Conservation (phyloP, 2,888 invertebrate genomes). For the Andrena minutula region DNA sequence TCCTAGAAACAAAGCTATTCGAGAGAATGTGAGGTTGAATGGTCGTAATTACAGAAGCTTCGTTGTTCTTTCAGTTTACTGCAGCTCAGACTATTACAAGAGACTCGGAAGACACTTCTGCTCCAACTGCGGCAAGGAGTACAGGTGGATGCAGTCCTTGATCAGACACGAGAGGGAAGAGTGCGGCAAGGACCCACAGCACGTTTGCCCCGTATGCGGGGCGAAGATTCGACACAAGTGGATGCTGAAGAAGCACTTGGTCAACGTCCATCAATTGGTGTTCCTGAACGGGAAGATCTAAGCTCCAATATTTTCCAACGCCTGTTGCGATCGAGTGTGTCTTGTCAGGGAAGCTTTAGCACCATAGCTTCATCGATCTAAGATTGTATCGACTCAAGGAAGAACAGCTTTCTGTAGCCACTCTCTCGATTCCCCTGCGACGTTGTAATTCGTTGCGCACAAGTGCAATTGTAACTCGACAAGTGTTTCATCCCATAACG, state of each 20-base stretch:
- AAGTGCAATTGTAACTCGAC: neutral
- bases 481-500: neutral
- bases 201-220: slow-evolving; percentile 83
- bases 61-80: slow-evolving; percentile 68
- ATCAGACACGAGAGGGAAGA: slow-evolving; percentile 87
- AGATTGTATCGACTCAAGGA: neutral
- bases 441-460: neutral
- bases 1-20: slow-evolving; percentile 19
- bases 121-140: slow-evolving; percentile 90
- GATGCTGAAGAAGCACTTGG: slow-evolving; percentile 82
- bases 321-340: neutral
- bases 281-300: slow-evolving; percentile 60
- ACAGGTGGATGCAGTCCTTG: slow-evolving; percentile 91
- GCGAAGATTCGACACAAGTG: slow-evolving; percentile 83
- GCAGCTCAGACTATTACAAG: slow-evolving; percentile 78
- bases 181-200: slow-evolving; percentile 85
- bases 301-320: slow-evolving; percentile 15
- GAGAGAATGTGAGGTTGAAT: slow-evolving; percentile 13
- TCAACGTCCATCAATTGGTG: slow-evolving; percentile 76
- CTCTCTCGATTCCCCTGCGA: neutral
- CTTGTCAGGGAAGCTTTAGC: neutral
- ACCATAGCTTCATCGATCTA: neutral
- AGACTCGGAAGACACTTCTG: slow-evolving; percentile 84
- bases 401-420: neutral
- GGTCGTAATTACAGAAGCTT: slow-evolving; percentile 50